Evolutionary conservation across 2,888 invertebrate genomes (phyloP), one percentile per base, ranked within the genome.

Genomic region (Cacoxenus indagator): DNA sequence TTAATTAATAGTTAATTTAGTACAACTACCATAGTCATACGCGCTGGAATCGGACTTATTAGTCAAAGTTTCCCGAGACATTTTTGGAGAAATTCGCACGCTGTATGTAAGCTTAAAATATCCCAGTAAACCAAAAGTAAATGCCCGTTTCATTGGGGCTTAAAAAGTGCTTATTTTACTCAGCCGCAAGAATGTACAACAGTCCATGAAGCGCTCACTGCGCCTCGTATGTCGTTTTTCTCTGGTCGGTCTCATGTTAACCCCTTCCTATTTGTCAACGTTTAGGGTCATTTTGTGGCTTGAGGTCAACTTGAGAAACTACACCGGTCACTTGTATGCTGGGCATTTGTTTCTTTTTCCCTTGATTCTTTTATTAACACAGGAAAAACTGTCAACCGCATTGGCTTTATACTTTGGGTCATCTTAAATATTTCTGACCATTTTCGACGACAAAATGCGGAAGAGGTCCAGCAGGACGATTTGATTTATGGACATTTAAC

Each of bases 401-500:
- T 78, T 75, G 73, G 73, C 76, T 74, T 74, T 71, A 61, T 57
- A 43, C 43, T 26, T 26, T 45, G 45, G 80, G 82, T 77, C 81
- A 84, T 85, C 84, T 85, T 83, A 78, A 76, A 75, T 70, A 77
- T 81, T 73, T 67, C 74, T 68, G 70, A 72, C 71, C 72, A 71
- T 70, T 70, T 68, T 67, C 62, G 64, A 57, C 65, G 64, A 67
- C 70, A 77, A 73, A 69, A 73, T 70, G 48, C 69, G 70, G 67
- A 70, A 68, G 43, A 66, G 31, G 67, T 61, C 67, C 19, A 70
- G 71, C 70, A 65, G 76, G 74, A 73, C 76, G 80, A 81, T 86
- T 87, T 87, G 86, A 87, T 87, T 87, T 87, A 87, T 87, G 86
- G 86, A 82, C 82, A 79, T 87, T 86, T 86, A 86, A 87, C 86